Conservation (phyloP, 1,140 invertebrate species). For the Stegodyphus dumicola region DNA sequence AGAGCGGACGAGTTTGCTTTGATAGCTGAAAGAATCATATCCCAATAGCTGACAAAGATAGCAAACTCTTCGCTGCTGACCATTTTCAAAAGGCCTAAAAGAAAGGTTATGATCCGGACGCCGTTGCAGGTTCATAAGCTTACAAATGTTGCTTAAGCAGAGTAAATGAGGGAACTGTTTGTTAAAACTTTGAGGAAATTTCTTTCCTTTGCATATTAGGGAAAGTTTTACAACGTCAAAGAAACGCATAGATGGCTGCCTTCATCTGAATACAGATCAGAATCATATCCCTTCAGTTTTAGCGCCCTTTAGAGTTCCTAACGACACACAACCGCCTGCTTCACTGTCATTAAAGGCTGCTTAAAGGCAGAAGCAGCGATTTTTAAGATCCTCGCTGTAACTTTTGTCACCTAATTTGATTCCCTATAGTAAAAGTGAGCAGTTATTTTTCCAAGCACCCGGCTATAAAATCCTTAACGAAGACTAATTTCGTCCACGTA, state of each 20-base stretch:
- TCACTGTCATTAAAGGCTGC: constrained; percentile 34
- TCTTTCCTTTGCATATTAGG: constrained; percentile 40
- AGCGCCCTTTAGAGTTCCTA: constrained; percentile 14
- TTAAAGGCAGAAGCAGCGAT: constrained; percentile 25
- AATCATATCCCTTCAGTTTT: constrained; percentile 8
- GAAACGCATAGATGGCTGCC: constrained; percentile 4
- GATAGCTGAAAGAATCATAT: neutral
- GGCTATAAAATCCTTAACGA: constrained; percentile 53
- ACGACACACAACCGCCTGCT: constrained; percentile 24
- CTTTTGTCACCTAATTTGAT: constrained; percentile 51
- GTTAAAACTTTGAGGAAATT: constrained; percentile 37
- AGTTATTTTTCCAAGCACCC: constrained; percentile 24
- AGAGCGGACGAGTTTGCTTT: neutral
- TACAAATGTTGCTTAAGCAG: constrained; percentile 47
- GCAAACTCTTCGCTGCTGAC: constrained; percentile 21
- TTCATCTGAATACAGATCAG: constrained; percentile 29
- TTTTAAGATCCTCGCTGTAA: constrained; percentile 36
- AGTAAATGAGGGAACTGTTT: constrained; percentile 3
- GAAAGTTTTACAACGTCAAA: constrained; percentile 42
- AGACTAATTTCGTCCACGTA: constrained; percentile 46
- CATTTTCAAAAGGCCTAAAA: constrained; percentile 16
- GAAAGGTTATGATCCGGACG: constrained; percentile 13
- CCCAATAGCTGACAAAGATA: neutral
- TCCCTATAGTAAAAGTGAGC: constrained; percentile 26
- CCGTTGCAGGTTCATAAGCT: constrained; percentile 28